Percentiles rank a stretch among this genome's conserved stretches.
These are phyloP conservation scores for Gonatopus flavifemur DNA, from an alignment of 1,140 invertebrate genomes.

Conservation along the genomic window DNA sequence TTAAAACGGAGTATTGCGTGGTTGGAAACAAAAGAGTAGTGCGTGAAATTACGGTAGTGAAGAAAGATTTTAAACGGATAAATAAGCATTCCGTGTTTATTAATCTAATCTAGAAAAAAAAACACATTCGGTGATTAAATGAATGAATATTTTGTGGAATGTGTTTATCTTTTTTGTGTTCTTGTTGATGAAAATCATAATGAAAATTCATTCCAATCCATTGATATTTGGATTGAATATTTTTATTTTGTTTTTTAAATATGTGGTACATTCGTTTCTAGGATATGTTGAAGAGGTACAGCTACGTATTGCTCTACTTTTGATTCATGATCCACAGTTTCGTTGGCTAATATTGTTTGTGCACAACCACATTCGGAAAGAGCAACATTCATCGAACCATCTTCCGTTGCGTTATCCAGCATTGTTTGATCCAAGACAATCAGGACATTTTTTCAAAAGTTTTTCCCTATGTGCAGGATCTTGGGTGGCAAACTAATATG, in stretches of 20 bases:
- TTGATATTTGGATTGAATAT: no score
- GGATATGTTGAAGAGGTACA: constrained; percentile 73
- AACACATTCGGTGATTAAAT: no score
- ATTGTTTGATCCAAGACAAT: constrained; percentile 63
- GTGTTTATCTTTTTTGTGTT: no score
- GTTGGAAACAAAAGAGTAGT: no score
- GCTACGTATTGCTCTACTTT: constrained; percentile 84
- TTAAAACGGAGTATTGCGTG: no score
- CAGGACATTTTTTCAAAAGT: constrained; percentile 71
- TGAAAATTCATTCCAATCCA: no score
- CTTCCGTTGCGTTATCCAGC: constrained; percentile 59
- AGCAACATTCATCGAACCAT: constrained; percentile 60
- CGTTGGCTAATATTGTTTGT: constrained; percentile 78
- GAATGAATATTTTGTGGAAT: no score
- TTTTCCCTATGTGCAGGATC: constrained; percentile 74
- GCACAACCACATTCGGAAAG: constrained; percentile 73
- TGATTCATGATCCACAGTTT: constrained; percentile 81
- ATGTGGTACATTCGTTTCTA: constrained; percentile 86
- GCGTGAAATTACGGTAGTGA: no score
- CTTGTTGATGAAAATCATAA: no score
- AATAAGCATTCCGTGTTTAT: no score
- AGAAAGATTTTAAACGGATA: no score
- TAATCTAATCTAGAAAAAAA: no score
- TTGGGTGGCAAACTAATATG: constrained; percentile 60
- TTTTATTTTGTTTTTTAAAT: constrained; percentile 85